These are phyloP conservation scores for Chrysochloris asiatica DNA, from an alignment of 2,113 vertebrate genomes.

Conservation along the genomic window DNA sequence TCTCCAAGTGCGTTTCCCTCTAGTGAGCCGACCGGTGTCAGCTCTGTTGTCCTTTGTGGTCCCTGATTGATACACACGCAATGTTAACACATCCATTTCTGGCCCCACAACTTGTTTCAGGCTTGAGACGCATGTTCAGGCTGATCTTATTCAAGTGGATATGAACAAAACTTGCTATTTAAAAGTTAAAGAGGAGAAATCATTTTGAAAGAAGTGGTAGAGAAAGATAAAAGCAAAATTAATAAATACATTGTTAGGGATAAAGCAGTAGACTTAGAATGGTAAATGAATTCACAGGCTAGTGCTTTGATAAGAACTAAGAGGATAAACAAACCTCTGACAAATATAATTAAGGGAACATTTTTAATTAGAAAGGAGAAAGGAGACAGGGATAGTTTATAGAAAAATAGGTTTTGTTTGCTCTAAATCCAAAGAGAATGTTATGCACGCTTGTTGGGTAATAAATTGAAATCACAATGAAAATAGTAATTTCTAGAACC, in stretches of 20 bases:
- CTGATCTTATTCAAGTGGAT: background rate
- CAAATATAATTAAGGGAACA: conserved; percentile 62
- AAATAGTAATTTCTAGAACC: conserved; percentile 43
- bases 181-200: conserved; percentile 44
- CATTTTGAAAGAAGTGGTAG: conserved; percentile 35
- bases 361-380: conserved; percentile 74
- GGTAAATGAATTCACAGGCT: conserved; percentile 57
- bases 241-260: conserved; percentile 24
- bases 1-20: background rate
- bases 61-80: background rate
- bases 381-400: conserved; percentile 39
- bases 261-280: conserved; percentile 3
- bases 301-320: conserved; percentile 52
- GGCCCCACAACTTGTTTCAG: background rate
- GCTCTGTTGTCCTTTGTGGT: background rate
- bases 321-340: conserved; percentile 59
- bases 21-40: background rate
- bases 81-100: background rate
- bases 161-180: conserved; percentile 44
- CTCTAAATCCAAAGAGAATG: conserved; percentile 60
- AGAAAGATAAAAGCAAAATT: conserved; percentile 60
- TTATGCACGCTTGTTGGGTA: background rate
- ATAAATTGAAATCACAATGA: conserved; percentile 53
- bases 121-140: conserved; percentile 9
- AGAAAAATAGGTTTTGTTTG: conserved; percentile 47